Base-by-base conservation (phyloP, 2,888 invertebrate genomes). In the Polymixis lichenea region DNA sequence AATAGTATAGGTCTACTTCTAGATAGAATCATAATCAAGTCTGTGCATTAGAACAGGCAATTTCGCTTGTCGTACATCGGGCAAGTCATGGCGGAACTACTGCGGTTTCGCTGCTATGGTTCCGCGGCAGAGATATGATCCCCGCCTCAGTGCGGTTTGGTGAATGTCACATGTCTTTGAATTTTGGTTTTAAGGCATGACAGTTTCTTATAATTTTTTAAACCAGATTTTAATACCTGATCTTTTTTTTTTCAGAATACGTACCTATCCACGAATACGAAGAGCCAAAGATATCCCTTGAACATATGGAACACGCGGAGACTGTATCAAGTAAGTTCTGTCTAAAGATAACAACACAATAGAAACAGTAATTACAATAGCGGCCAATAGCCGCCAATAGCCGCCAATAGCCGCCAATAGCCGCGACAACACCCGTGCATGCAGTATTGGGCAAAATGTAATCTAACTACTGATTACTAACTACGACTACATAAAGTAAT, bases 201-300 rank as follows among this genome's bases (percentile, higher is more conserved):
- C 11, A 32, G 38, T 19, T 25, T 1, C 64, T 19, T 25, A 19
- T 11, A 17, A 62, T 64, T 17, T 25, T 64, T 19, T 17, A 22
- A 11, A 51, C 3, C 5, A n/a, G 28, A n/a, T 62, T 46, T 56
- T 28, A 55, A 32, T 65, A 9, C 43, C 7, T 11, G 0, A 13
- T 67, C n/a, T 28, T 17, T 15, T n/a, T 19, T 32, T 81, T 91
- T 89, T 4, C 93, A 95, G 95, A 96, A 87, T 95, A 95, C 78
- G 92, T 95, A 17, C 95, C 95, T 1, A 89, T 95, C 2, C 95
- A 96, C 76, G 92, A 94, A 68, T 95, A 96, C 53, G 95, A 95
- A 86, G 95, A 95, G 87, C 95, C 95, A 84, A 95, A 94, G 90
- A 94, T 96, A 87, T 93, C 95, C 25, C 88, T 95, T 32, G 94